Conservation (phyloP, 2,797 vertebrate species). For the Psittacula echo region DNA sequence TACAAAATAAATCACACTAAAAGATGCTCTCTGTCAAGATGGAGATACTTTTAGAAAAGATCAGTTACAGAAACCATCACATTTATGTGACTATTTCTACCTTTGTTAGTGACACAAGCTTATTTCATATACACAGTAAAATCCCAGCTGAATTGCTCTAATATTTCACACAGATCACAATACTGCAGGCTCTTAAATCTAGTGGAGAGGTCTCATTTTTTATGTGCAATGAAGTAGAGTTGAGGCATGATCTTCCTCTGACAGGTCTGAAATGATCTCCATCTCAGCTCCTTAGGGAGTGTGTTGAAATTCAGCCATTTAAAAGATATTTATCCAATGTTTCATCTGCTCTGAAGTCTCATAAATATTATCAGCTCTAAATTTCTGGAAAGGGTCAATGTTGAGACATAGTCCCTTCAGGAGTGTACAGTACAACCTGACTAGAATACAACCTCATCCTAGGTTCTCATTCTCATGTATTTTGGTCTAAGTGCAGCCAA, state of each 20-base stretch:
- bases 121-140: slow-evolving; percentile 12
- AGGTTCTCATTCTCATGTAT: not conserved
- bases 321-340: slow-evolving; percentile 21
- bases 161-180: slow-evolving; percentile 28
- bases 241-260: slow-evolving; percentile 41
- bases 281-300: slow-evolving; percentile 13
- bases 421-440: not conserved
- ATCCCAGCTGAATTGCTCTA: slow-evolving; percentile 12
- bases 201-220: slow-evolving; percentile 23
- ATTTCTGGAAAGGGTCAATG: slow-evolving; percentile 26
- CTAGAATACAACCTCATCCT: not conserved
- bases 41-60: slow-evolving; percentile 45
- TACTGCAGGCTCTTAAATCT: slow-evolving; percentile 42
- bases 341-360: slow-evolving; percentile 22
- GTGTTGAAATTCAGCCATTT: slow-evolving; percentile 41
- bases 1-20: slow-evolving; percentile 54
- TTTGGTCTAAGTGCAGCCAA: not conserved
- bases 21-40: slow-evolving; percentile 41
- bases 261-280: slow-evolving; percentile 37
- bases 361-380: slow-evolving; percentile 48
- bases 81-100: slow-evolving; percentile 50
- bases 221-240: slow-evolving; percentile 24
- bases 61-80: slow-evolving; percentile 41
- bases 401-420: slow-evolving; percentile 18
- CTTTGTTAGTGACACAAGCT: slow-evolving; percentile 3